These are phyloP conservation scores for Parasteatoda lunata DNA, from an alignment of 2,888 invertebrate species.

Conservation along the genomic window DNA sequence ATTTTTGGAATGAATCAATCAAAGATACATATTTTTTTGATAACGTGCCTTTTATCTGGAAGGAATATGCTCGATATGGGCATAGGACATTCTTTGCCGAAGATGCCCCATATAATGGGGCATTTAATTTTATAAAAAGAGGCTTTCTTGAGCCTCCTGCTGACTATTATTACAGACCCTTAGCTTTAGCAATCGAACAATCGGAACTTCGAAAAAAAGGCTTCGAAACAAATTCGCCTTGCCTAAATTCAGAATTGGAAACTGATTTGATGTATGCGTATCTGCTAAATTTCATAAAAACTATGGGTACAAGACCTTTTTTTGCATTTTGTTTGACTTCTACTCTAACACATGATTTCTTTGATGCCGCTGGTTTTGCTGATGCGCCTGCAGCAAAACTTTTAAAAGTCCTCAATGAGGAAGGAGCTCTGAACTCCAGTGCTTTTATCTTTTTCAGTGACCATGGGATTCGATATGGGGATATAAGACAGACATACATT, in stretches of 20 bases:
- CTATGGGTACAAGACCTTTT: conserved; percentile 60
- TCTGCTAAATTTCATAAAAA: conserved; percentile 24
- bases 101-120: conserved; percentile 72
- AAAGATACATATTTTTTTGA: conserved; percentile 67
- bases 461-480: conserved; percentile 91
- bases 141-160: conserved; percentile 73
- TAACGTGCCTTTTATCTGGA: conserved; percentile 73
- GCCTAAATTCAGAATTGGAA: conserved; percentile 29
- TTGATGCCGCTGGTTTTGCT: conserved; percentile 72
- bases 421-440: conserved; percentile 80
- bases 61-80: conserved; percentile 71
- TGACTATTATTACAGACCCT: conserved; percentile 73
- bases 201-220: conserved; percentile 49
- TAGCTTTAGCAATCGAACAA: conserved; percentile 72
- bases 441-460: conserved; percentile 86
- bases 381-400: conserved; percentile 75
- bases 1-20: conserved; percentile 51
- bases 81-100: conserved; percentile 74
- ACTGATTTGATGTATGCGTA: conserved; percentile 34
- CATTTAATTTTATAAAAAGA: conserved; percentile 73
- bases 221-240: not conserved
- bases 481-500: conserved; percentile 83
- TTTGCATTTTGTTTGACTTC: conserved; percentile 73
- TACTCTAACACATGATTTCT: conserved; percentile 73
- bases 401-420: conserved; percentile 77